Percentiles rank a stretch among this genome's conserved stretches.
phyloP scores from a whole-genome alignment of 2,113 vertebrate species.

The Hemiscyllium ocellatum region DNA sequence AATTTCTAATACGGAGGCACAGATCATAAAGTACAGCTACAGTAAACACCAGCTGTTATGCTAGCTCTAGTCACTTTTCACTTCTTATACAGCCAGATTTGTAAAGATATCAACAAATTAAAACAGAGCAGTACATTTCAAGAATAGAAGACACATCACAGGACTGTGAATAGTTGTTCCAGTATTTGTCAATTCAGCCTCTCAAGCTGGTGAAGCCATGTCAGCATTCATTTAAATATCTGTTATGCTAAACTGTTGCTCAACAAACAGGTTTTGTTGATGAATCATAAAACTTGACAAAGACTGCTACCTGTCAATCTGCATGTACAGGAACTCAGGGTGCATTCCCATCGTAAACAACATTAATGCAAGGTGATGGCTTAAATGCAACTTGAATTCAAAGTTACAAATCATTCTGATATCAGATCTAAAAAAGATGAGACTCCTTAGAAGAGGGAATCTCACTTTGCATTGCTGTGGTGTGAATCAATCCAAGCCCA shows the following conservation, averaged over 20 bases:
- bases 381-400: not conserved
- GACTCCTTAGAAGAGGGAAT: not conserved
- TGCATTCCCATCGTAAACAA: not conserved
- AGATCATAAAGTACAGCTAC: not conserved
- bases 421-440: not conserved
- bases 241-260: not conserved
- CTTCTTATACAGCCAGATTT: not conserved
- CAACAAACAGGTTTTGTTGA: not conserved
- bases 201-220: not conserved
- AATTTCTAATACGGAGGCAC: not conserved
- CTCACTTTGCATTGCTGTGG: not conserved
- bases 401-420: not conserved
- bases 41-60: constrained; percentile 12
- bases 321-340: not conserved
- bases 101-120: constrained; percentile 13
- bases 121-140: not conserved
- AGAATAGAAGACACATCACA: not conserved
- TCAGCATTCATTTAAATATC: not conserved
- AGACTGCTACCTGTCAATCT: not conserved
- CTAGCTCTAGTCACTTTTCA: not conserved
- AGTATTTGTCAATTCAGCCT: not conserved
- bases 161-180: not conserved
- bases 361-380: not conserved
- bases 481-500: not conserved
- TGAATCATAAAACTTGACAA: not conserved